Percentiles rank a stretch among this genome's conserved stretches.
Conservation (phyloP, 2,888 invertebrate genomes). For the Sussaba pulchella region DNA sequence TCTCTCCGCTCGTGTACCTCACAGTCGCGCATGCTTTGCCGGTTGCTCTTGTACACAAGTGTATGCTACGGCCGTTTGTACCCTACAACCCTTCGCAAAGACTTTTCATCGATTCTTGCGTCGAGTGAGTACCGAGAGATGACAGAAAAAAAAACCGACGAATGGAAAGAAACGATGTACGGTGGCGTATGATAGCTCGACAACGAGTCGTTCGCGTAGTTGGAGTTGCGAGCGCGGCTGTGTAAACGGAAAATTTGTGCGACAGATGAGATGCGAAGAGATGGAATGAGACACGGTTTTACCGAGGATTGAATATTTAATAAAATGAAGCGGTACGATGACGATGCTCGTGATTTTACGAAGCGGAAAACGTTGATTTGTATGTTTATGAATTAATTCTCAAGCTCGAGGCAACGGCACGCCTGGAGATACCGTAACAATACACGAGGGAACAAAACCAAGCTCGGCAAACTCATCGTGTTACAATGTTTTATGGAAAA, state of each 20-base stretch:
- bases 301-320: slow-evolving; percentile 32
- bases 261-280: slow-evolving; percentile 3
- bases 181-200: slow-evolving; percentile 14
- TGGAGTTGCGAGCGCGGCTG: background rate
- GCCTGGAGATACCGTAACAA: background rate
- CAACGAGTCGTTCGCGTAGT: slow-evolving; percentile 45
- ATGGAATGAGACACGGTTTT: background rate
- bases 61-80: slow-evolving; percentile 10
- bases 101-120: slow-evolving; percentile 62
- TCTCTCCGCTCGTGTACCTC: slow-evolving; percentile 67
- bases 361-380: background rate
- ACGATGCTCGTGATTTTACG: background rate
- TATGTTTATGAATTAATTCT: slow-evolving; percentile 32
- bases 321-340: slow-evolving; percentile 16
- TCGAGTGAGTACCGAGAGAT: slow-evolving; percentile 44
- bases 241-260: slow-evolving; percentile 32
- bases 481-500: no score
- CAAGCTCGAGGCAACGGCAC: slow-evolving; percentile 7
- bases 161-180: slow-evolving; percentile 31
- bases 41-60: slow-evolving; percentile 3
- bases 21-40: slow-evolving; percentile 45
- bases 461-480: background rate
- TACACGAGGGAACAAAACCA: background rate
- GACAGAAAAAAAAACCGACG: slow-evolving; percentile 30
- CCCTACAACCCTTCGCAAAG: slow-evolving; percentile 39